Conservation (phyloP, 2,797 vertebrate species). For the Cheracebus regulus region DNA sequence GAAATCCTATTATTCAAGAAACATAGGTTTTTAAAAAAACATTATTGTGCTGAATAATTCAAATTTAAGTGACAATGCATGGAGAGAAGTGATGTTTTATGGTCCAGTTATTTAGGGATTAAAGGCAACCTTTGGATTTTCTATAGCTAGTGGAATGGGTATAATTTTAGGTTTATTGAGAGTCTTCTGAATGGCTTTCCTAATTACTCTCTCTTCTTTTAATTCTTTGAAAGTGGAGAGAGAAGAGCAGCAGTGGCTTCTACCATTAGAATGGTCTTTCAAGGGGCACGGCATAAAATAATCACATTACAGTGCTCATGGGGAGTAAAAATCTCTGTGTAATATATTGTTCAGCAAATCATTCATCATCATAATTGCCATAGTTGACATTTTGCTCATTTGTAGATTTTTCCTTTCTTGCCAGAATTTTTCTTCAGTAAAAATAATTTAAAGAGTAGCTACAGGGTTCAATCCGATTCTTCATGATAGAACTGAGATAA, state of each 20-base stretch:
- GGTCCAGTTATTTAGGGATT: slow-evolving; percentile 17
- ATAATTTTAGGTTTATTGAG: slow-evolving; percentile 48
- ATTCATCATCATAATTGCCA: slow-evolving; percentile 74
- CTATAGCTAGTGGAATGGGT: background rate
- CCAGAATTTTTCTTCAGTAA: slow-evolving; percentile 72
- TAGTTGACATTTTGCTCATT: slow-evolving; percentile 68
- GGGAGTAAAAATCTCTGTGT: slow-evolving; percentile 58
- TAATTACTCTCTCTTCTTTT: slow-evolving; percentile 51
- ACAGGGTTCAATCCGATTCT: slow-evolving; percentile 57
- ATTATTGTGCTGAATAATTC: slow-evolving; percentile 42
- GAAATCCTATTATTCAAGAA: slow-evolving; percentile 41
- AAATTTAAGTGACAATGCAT: slow-evolving; percentile 33
- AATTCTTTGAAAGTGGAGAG: slow-evolving; percentile 45
- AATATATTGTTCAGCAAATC: slow-evolving; percentile 66
- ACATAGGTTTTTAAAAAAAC: background rate
- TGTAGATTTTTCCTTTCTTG: slow-evolving; percentile 74
- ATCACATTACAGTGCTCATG: slow-evolving; percentile 35
- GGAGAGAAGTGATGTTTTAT: slow-evolving; percentile 49
- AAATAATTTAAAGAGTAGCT: slow-evolving; percentile 75
- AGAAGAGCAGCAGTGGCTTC: slow-evolving; percentile 44
- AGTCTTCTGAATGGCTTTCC: background rate
- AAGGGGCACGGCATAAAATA: slow-evolving; percentile 18
- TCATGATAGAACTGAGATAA: slow-evolving; percentile 54
- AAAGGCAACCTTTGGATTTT: slow-evolving; percentile 58
- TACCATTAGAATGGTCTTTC: slow-evolving; percentile 18